phyloP scores from a whole-genome alignment of 2,113 vertebrate genomes.

The Phaethornis superciliosus region DNA sequence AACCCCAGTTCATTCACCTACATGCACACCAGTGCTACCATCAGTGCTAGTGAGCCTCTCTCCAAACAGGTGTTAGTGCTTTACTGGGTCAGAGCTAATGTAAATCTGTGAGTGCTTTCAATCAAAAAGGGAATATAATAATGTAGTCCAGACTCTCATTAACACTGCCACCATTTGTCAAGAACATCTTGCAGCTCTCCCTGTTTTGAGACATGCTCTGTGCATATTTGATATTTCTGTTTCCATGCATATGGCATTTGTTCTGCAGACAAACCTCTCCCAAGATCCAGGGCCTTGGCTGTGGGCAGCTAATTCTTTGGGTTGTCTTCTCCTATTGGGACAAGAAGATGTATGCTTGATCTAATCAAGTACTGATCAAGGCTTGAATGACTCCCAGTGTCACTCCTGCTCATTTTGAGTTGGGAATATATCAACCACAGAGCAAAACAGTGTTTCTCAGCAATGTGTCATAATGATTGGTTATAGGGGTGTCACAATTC shows the following conservation, averaged over 20 bases:
- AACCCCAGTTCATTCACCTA: background rate
- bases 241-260: background rate
- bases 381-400: constrained; percentile 33
- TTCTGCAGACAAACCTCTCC: background rate
- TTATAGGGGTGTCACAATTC: constrained; percentile 43
- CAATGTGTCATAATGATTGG: constrained; percentile 62
- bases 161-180: background rate
- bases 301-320: background rate
- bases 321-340: background rate
- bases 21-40: background rate
- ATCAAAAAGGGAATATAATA: background rate
- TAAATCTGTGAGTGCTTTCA: background rate
- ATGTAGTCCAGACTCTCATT: background rate
- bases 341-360: background rate
- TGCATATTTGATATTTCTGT: background rate
- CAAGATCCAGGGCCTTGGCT: background rate
- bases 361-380: constrained; percentile 40
- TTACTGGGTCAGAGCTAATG: background rate
- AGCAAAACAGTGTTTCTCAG: constrained; percentile 60
- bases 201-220: fast-evolving
- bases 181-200: background rate
- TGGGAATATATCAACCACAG: constrained; percentile 34
- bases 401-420: constrained; percentile 13
- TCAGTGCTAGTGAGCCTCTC: fast-evolving
- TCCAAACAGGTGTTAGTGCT: background rate